Evolutionary conservation across 2,113 vertebrate species (phyloP), one percentile per base, ranked within the genome.

Genomic region (Solea senegalensis): DNA sequence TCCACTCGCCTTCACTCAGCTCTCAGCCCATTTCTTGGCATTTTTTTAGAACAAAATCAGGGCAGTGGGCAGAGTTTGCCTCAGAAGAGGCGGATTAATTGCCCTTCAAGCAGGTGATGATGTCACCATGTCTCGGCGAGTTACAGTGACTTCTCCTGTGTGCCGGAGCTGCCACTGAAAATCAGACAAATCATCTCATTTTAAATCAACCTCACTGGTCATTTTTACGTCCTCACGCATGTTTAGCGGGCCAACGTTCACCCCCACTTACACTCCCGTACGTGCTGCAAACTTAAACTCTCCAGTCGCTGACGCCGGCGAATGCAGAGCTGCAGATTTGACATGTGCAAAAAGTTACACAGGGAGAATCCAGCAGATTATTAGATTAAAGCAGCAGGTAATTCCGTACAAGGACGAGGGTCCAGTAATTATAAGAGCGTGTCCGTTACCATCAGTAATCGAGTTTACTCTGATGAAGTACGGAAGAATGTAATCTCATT

Each of bases 401-500:
- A 84, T 82, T 84, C 78, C 76, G 65, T 52, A 8, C 52, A 56
- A 54, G 76, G 75, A 80, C 48, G 9, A 82, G 64, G 60, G 65
- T 80, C 73, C 65, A 72, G 76, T 80, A 74, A 86, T 86, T 89
- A 83, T 55, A 65, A 71, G 66, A 80, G 78, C 79, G 69, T 61
- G 79, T 80, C 76, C 66, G 73, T 73, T 50, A 85, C 65, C 63
- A 54, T 72, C 71, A 40, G 69, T 90, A 88, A 89, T 78, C 78
- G 75, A 74, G 81, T 91, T 91, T 85, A 72, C 65, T 55, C 26
- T 77, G 84, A 86, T 77, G 77, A 84, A 89, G 80, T 84, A 78
- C 45, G 43, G 80, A 88, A 78, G 66, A 82, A 76, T 79, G 85
- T 82, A 88, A 90, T 89, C 76, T 48, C 81, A 87, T 92, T 82